A percentile compares a stretch with the other conserved stretches of the same genome.
Conservation (phyloP, 2,113 vertebrate genomes). For the Andinoacara biseriatus region DNA sequence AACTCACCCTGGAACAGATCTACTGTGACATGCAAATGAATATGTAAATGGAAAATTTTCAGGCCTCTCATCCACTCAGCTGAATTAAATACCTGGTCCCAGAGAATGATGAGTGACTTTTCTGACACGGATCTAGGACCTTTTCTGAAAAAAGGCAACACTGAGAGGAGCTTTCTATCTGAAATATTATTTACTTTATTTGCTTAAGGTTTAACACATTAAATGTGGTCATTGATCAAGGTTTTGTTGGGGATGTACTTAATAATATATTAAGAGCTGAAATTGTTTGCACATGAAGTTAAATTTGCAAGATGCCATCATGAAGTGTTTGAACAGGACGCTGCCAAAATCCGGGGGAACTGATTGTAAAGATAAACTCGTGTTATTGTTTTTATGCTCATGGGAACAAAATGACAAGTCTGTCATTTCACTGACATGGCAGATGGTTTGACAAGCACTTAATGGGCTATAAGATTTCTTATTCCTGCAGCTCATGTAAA, state of each 20-base stretch:
- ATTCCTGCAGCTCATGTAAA: slow-evolving; percentile 29
- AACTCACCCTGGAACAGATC: slow-evolving; percentile 52
- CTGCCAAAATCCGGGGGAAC: not conserved
- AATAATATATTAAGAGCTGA: not conserved
- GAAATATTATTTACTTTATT: not conserved
- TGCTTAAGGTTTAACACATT: not conserved
- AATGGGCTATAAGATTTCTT: not conserved
- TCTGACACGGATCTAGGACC: not conserved
- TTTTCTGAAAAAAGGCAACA: not conserved
- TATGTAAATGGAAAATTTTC: slow-evolving; percentile 47
- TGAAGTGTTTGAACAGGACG: slow-evolving; percentile 7
- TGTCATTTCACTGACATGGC: slow-evolving; percentile 3
- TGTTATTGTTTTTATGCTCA: not conserved
- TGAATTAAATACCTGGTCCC: slow-evolving; percentile 45
- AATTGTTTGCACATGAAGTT: not conserved
- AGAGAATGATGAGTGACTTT: slow-evolving; percentile 22
- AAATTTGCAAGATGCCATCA: not conserved
- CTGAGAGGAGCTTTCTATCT: slow-evolving; percentile 3
- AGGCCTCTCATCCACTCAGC: slow-evolving; percentile 26
- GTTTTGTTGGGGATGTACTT: not conserved
- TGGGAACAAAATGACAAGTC: not conserved
- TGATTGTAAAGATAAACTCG: not conserved
- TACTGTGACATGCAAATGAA: slow-evolving; percentile 55
- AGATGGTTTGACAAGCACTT: slow-evolving; percentile 13
- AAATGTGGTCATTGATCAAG: not conserved